Base-by-base conservation (phyloP, 2,797 vertebrate species). In the Myotis findleyi region DNA sequence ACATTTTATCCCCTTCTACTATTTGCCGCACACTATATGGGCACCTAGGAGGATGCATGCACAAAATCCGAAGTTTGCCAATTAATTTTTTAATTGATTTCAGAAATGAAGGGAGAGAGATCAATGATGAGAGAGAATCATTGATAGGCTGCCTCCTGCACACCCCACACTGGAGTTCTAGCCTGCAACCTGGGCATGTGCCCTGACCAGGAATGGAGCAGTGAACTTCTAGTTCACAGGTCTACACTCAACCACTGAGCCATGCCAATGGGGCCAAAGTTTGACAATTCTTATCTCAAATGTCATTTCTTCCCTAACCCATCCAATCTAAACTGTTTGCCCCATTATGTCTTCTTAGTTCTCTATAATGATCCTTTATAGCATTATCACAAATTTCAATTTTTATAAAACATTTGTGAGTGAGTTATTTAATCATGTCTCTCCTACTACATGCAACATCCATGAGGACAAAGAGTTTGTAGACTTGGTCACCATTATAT, bases 1-100 rank as follows among this genome's bases (percentile, higher is more conserved):
- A 62, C 10, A 33, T 66, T 59, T 36, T 47, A 73, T 8, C 25
- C 38, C 23, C 41, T 81, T 76, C 23, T 10, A 21, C 36, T 47
- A 11, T 44, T 41, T 84, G 51, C 75, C 38, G 62, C 51, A 71
- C 27, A 62, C 2, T n/a, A 10, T 5, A 0, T 1, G 11, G 14
- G 0, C 4, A 18, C 10, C 25, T 13, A 7, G 11, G 49, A 64
- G 57, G 12, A 72, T 3, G 0, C 25, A 6, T 3, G 7, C 33
- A 5, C 25, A 53, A 5, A 68, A 76, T 11, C 13, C 12, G 2
- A 47, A 10, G 16, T 69, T 18, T 47, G 18, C n/a, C 16, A 8
- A 2, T 30, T 85, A 49, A 72, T 76, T 68, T 68, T 66, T 33
- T 59, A 27, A 30, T 59, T 59, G 57, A 59, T 59, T 59, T 59